Percentiles rank a stretch among this genome's conserved stretches.
Conservation (phyloP, 2,113 vertebrate species). For the Sceloporus tristichus region DNA sequence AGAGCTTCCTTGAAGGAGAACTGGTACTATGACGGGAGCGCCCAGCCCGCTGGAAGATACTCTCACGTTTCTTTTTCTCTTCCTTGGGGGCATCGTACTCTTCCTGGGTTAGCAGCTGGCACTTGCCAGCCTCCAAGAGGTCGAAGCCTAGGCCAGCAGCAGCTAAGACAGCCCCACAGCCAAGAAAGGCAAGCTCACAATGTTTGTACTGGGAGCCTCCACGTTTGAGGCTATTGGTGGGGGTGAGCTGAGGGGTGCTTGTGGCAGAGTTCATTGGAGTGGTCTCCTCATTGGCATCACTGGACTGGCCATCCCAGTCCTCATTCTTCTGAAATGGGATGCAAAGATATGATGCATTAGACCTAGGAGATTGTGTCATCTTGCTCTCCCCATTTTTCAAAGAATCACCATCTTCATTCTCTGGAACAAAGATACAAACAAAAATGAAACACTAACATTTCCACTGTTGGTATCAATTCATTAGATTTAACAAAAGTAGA, state of each 20-base stretch:
- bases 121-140: constrained; percentile 86
- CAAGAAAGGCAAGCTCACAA: constrained; percentile 89
- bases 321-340: constrained; percentile 88
- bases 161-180: constrained; percentile 92
- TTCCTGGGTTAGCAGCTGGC: constrained; percentile 78
- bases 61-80: constrained; percentile 89
- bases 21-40: constrained; percentile 87
- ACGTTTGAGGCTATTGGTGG: constrained; percentile 87
- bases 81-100: constrained; percentile 79
- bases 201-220: constrained; percentile 83
- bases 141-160: constrained; percentile 93
- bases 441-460: not conserved
- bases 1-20: constrained; percentile 89
- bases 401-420: constrained; percentile 90
- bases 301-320: constrained; percentile 82
- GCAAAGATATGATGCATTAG: constrained; percentile 94
- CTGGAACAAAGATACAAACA: constrained; percentile 72
- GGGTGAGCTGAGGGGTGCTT: constrained; percentile 85
- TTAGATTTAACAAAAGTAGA: too few species aligned
- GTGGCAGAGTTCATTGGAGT: constrained; percentile 83
- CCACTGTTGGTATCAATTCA: not conserved
- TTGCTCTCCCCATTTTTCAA: constrained; percentile 75
- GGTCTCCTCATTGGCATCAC: constrained; percentile 84
- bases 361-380: constrained; percentile 75
- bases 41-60: constrained; percentile 89